Evolutionary conservation across 2,797 vertebrate species (phyloP).

Genomic region (Aulostomus chinensis): DNA sequence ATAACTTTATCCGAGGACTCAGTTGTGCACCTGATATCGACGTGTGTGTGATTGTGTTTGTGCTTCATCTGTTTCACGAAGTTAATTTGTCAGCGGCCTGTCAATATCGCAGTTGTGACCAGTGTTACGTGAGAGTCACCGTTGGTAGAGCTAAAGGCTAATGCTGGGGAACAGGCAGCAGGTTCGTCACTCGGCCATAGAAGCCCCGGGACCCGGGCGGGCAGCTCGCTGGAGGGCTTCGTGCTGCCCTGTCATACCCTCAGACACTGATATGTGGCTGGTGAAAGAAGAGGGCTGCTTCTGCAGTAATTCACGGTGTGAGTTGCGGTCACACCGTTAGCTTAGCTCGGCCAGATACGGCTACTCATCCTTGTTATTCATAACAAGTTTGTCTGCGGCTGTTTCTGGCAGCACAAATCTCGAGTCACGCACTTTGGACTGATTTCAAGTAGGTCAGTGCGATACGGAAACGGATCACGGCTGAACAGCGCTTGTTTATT

Average conservation of each 20-base stretch:
- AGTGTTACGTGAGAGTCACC: not conserved
- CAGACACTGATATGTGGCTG: conserved; percentile 19
- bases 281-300: conserved; percentile 9
- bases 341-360: conserved; percentile 6
- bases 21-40: too few relatives aligned
- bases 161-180: not conserved
- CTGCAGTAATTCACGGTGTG: not conserved
- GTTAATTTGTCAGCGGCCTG: conserved; percentile 4
- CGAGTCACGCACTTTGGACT: too few relatives aligned
- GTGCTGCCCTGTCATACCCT: conserved; percentile 1
- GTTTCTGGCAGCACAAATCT: too few relatives aligned
- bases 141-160: conserved; percentile 10
- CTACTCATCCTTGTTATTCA: too few relatives aligned
- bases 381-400: too few relatives aligned
- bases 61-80: accelerated
- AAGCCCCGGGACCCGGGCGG: not conserved
- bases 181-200: not conserved
- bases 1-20: too few relatives aligned
- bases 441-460: too few relatives aligned
- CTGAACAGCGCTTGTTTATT: too few relatives aligned
- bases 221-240: conserved; percentile 3
- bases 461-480: too few relatives aligned
- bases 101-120: conserved; percentile 9
- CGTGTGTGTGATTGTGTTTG: not conserved
- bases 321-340: conserved; percentile 4